These are phyloP conservation scores for Nipponia nippon DNA, from an alignment of 2,113 vertebrate species.

Conservation along the genomic window DNA sequence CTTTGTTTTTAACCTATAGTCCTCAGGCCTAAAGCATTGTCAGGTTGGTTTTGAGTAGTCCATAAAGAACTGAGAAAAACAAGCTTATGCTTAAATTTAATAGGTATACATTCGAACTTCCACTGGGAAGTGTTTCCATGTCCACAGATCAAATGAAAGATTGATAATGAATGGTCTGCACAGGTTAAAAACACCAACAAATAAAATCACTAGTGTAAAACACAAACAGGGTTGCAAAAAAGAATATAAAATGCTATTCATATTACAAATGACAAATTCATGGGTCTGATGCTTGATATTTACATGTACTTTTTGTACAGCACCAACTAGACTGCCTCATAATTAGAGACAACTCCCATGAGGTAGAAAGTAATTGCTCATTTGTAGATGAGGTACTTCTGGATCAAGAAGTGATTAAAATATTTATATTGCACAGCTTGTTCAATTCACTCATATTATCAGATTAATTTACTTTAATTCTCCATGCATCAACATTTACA, in stretches of 20 bases:
- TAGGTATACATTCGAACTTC: not conserved
- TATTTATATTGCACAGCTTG: constrained; percentile 87
- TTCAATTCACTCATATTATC: constrained; percentile 78
- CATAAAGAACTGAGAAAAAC: not conserved
- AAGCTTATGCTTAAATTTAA: not conserved
- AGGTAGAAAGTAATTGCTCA: constrained; percentile 87
- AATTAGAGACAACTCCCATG: constrained; percentile 79
- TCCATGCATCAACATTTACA: constrained; percentile 69
- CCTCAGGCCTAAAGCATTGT: not conserved
- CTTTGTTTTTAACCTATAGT: not conserved
- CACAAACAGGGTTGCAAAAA: not conserved
- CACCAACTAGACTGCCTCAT: constrained; percentile 65
- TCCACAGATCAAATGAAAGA: not conserved
- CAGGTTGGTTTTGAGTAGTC: not conserved
- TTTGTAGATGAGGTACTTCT: constrained; percentile 86
- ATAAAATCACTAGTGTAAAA: not conserved
- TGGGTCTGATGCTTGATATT: constrained; percentile 69
- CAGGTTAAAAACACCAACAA: not conserved
- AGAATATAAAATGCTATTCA: not conserved
- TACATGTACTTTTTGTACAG: constrained; percentile 69
- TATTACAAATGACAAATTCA: constrained; percentile 56
- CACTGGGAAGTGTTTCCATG: not conserved
- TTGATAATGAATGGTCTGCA: not conserved
- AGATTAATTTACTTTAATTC: constrained; percentile 81
- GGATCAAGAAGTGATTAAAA: constrained; percentile 89